phyloP scores from a whole-genome alignment of 2,113 vertebrate species.

The Thamnaconus septentrionalis region DNA sequence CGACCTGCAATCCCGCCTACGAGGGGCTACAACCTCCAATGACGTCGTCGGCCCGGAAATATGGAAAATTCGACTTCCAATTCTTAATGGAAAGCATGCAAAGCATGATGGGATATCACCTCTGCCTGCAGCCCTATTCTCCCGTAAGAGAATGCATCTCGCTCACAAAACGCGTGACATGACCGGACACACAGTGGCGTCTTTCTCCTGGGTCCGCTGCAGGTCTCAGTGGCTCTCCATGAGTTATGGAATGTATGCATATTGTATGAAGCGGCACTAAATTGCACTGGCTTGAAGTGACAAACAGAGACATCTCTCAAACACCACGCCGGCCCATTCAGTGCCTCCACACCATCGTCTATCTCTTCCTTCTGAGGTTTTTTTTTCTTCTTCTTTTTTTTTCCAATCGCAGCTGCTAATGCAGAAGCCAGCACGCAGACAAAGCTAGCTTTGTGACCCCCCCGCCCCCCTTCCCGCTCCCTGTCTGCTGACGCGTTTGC shows the following conservation, averaged over 20 bases:
- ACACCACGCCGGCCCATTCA: constrained; percentile 53
- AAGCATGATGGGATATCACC: constrained; percentile 60
- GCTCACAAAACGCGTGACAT: constrained; percentile 54
- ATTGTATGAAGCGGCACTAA: constrained; percentile 46
- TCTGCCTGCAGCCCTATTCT: constrained; percentile 49
- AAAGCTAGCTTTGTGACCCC: constrained; percentile 77
- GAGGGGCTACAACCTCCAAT: no score
- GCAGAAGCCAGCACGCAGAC: constrained; percentile 72
- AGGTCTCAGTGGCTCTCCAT: constrained; percentile 31
- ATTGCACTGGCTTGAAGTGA: constrained; percentile 35
- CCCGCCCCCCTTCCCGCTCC: constrained; percentile 18
- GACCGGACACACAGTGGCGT: constrained; percentile 43
- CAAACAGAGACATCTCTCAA: constrained; percentile 74
- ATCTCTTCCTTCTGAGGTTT: constrained; percentile 49
- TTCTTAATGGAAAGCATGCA: constrained; percentile 8
- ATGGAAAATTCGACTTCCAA: no score
- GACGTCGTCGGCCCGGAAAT: no score
- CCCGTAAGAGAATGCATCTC: constrained; percentile 54
- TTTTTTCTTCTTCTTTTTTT: constrained; percentile 58
- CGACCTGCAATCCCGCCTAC: no score
- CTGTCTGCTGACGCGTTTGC: constrained; percentile 69
- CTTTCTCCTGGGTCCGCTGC: constrained; percentile 40
- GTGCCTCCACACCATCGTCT: constrained; percentile 46
- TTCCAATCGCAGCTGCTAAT: constrained; percentile 78
- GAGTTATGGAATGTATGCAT: constrained; percentile 55